A percentile compares a stretch with the other conserved stretches of the same genome.
Conservation (phyloP, 2,888 invertebrate species). For the Perdita meconis region DNA sequence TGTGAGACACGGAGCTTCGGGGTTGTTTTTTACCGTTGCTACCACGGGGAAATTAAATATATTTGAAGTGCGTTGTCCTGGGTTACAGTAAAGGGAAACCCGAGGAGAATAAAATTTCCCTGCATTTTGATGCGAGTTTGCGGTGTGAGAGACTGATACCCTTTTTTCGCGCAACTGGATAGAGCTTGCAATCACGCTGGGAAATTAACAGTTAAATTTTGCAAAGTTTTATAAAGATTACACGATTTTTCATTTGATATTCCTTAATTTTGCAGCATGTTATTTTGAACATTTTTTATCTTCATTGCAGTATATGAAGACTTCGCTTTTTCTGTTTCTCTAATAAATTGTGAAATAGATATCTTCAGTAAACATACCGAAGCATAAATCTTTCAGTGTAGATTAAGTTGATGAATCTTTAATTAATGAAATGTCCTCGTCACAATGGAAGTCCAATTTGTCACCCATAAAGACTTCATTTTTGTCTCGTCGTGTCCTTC, state of each 20-base stretch:
- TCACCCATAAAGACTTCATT: background rate
- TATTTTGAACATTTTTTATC: no score
- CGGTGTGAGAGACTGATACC: background rate
- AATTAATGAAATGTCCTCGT: conserved; percentile 4
- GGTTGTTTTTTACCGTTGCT: background rate
- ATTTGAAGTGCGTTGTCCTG: background rate
- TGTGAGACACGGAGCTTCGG: no score
- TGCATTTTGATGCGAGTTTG: background rate
- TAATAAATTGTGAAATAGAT: background rate
- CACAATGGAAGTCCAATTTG: conserved; percentile 21
- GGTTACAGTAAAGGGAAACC: background rate
- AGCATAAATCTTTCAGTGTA: background rate
- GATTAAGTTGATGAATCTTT: background rate
- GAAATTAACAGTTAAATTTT: no score
- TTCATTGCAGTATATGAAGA: no score
- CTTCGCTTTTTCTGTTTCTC: no score
- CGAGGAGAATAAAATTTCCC: background rate
- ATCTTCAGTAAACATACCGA: background rate
- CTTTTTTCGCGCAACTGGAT: no score
- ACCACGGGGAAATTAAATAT: background rate
- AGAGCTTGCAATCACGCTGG: no score
- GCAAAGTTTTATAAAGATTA: no score
- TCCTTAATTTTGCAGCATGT: no score
- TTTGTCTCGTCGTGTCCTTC: conserved; percentile 9
- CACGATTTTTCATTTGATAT: no score